Conservation (phyloP, 37 sponge, comb jelly and placozoan genomes). For the Lycopodina hypogea region DNA sequence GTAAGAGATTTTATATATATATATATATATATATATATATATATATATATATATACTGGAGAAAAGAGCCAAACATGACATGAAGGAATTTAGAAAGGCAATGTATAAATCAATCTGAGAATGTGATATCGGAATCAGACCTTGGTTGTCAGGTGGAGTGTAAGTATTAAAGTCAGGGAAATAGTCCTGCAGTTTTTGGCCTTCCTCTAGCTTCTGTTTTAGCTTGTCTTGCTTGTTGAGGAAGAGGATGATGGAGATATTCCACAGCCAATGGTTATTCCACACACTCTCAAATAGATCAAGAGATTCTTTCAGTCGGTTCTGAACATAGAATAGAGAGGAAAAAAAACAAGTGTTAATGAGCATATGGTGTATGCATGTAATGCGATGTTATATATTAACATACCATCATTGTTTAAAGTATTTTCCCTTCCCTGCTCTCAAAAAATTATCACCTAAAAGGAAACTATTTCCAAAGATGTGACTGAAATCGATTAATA, state of each 20-base stretch:
- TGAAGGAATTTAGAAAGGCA: not conserved
- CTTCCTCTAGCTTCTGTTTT: slow-evolving; percentile 64
- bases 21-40: not conserved
- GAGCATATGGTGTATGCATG: too few species aligned
- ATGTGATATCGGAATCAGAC: not conserved
- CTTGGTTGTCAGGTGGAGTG: slow-evolving; percentile 37
- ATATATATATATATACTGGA: too few species aligned
- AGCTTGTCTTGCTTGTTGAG: slow-evolving; percentile 97
- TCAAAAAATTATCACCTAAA: too few species aligned
- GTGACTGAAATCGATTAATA: too few species aligned
- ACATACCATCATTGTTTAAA: too few species aligned
- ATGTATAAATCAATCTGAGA: not conserved
- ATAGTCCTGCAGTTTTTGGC: slow-evolving; percentile 69
- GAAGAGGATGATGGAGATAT: slow-evolving; percentile 91
- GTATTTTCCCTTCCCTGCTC: too few species aligned
- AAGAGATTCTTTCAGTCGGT: slow-evolving; percentile 87
- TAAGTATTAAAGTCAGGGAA: slow-evolving; percentile 77
- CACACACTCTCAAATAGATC: slow-evolving; percentile 91
- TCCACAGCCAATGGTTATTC: slow-evolving; percentile 95
- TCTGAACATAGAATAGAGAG: slow-evolving; percentile 72
- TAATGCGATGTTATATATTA: too few species aligned
- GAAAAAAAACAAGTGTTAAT: too few species aligned
- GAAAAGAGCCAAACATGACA: not conserved
- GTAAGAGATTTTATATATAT: not conserved
- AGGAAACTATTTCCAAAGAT: too few species aligned